Conservation (phyloP, 2,113 vertebrate genomes). For the Anseranas semipalmata region DNA sequence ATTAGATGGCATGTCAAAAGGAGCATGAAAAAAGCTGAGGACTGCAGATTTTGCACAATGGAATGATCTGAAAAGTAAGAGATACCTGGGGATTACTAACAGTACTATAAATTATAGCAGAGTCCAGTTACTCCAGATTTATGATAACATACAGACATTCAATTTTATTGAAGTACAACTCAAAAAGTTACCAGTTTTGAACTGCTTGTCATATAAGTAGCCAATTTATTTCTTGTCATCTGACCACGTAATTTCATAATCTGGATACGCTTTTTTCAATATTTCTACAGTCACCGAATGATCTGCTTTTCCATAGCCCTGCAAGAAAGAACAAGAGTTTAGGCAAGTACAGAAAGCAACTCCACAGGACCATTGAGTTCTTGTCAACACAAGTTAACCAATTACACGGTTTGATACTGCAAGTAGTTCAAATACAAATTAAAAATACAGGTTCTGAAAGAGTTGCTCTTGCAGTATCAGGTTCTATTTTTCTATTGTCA, state of each 20-base stretch:
- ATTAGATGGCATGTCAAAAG: neutral
- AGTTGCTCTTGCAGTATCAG: neutral
- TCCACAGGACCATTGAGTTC: neutral
- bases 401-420: neutral
- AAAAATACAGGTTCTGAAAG: neutral
- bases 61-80: neutral
- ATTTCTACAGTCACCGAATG: conserved; percentile 85
- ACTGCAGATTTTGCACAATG: neutral
- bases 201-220: neutral
- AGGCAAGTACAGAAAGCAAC: neutral
- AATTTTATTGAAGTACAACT: neutral
- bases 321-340: neutral
- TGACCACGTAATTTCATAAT: conserved; percentile 88
- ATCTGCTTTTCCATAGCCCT: conserved; percentile 92
- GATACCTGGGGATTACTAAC: neutral
- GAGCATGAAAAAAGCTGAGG: neutral
- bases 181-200: neutral
- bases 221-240: conserved; percentile 80
- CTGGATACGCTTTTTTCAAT: conserved; percentile 80
- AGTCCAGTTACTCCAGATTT: neutral
- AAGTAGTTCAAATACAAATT: neutral
- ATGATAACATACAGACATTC: neutral
- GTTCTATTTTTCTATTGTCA: neutral
- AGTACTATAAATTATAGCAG: neutral
- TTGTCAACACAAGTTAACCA: neutral